Base-by-base conservation (phyloP, 2,888 invertebrate species). In the Latheticus oryzae region DNA sequence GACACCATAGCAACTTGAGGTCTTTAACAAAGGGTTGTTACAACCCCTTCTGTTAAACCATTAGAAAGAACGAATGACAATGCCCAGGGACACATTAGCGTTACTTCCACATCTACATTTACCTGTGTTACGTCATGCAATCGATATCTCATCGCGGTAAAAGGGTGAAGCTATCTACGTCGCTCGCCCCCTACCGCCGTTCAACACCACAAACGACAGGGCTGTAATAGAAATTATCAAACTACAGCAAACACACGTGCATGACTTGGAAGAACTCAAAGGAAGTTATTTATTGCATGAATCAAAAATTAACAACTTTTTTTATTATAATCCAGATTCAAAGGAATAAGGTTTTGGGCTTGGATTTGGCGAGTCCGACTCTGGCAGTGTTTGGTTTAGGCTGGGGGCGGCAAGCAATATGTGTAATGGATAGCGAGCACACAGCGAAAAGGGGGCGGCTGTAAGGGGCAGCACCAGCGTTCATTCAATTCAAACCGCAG, bases 341-440 rank as follows among this genome's bases (percentile, higher is more conserved):
- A n/a, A n/a, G n/a, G n/a, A n/a, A n/a, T n/a, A n/a, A n/a, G n/a
- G n/a, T n/a, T n/a, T n/a, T n/a, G n/a, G n/a, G n/a, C n/a, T n/a
- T n/a, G n/a, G n/a, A n/a, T n/a, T n/a, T n/a, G n/a, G 1, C 30
- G 37, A 58, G 56, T 67, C 64, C 70, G 64, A 33, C 60, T 62
- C 70, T 69, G 69, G 58, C 45, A 59, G 26, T 63, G 62, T 64
- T 65, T 65, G 61, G 67, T 65, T 63, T 61, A 66, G 63, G 67
- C 60, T 63, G 65, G 73, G 71, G 74, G 73, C 73, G 75, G 76
- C 76, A 76, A 76, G 79, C 79, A 80, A 80, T 80, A 80, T 79
- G 76, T 79, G 80, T 80, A 80, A 80, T 80, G 79, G 79, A 79
- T 79, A 79, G 77, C 75, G 75, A 75, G 76, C 77, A 72, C n/a